Conservation (phyloP, 2,888 invertebrate species). For the Eilema sororculum region DNA sequence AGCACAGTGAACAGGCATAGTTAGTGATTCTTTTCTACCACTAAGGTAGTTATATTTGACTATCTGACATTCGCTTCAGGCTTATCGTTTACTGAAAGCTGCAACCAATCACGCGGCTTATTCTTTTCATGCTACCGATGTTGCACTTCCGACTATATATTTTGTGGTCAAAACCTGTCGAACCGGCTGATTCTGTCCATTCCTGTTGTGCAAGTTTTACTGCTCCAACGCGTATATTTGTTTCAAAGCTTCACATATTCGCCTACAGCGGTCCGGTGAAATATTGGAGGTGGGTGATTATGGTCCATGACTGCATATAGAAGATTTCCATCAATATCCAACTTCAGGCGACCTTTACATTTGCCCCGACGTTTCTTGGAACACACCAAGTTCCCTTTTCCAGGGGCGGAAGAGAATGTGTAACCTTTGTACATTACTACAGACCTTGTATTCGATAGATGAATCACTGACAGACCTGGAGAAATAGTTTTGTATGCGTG, state of each 20-base stretch:
- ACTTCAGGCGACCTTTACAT: conserved; percentile 35
- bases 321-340: conserved; percentile 26
- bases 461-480: conserved; percentile 19
- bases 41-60: no score
- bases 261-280: conserved; percentile 19
- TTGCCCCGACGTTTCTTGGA: conserved; percentile 36
- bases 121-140: no score
- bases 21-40: no score
- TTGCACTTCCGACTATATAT: no score
- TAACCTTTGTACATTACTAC: conserved; percentile 35
- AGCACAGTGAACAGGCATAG: neutral
- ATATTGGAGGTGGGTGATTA: conserved; percentile 40
- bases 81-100: no score
- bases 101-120: no score
- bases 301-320: conserved; percentile 27
- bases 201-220: no score
- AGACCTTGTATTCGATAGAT: conserved; percentile 14
- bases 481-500: neutral
- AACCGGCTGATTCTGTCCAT: no score
- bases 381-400: conserved; percentile 33
- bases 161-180: no score
- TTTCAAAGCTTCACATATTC: conserved; percentile 20
- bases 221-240: no score
- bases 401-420: conserved; percentile 26
- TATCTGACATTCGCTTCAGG: no score